phyloP scores from a whole-genome alignment of 2,888 invertebrate species.

The Neocrepidodera transversa region DNA sequence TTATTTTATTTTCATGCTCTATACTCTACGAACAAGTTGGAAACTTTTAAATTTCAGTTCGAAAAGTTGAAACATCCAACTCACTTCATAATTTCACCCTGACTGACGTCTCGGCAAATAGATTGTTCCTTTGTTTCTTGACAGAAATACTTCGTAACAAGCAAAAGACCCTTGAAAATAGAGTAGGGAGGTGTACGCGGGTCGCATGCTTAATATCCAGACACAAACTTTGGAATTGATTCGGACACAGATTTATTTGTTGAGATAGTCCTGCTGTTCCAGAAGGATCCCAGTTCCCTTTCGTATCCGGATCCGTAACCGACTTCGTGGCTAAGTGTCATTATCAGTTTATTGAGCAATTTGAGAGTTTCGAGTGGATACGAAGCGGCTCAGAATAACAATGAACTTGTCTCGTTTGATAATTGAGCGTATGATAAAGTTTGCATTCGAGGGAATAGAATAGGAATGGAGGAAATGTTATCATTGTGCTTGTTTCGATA shows the following conservation, averaged over 20 bases:
- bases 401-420: slow-evolving; percentile 20
- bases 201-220: slow-evolving; percentile 24
- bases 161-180: slow-evolving; percentile 24
- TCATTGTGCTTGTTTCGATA: no score
- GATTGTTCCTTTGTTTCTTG: background rate
- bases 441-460: background rate
- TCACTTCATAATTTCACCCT: slow-evolving; percentile 8
- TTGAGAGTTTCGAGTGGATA: slow-evolving; percentile 13
- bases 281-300: no score
- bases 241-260: slow-evolving; percentile 35
- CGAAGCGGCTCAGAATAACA: slow-evolving; percentile 14
- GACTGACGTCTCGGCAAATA: slow-evolving; percentile 4
- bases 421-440: slow-evolving; percentile 15
- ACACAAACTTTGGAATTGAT: slow-evolving; percentile 24
- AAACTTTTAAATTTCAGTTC: slow-evolving; percentile 1
- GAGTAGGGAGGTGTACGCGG: slow-evolving; percentile 23
- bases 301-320: background rate
- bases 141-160: slow-evolving; percentile 15
- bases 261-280: slow-evolving; percentile 24
- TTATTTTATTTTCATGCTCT: no score
- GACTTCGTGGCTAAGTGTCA: slow-evolving; percentile 18
- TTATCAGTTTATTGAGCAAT: slow-evolving; percentile 24
- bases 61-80: slow-evolving; percentile 13
- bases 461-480: no score
- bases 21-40: background rate